Evolutionary conservation across 2,888 invertebrate species (phyloP).

Genomic region (Xestia ashworthii): DNA sequence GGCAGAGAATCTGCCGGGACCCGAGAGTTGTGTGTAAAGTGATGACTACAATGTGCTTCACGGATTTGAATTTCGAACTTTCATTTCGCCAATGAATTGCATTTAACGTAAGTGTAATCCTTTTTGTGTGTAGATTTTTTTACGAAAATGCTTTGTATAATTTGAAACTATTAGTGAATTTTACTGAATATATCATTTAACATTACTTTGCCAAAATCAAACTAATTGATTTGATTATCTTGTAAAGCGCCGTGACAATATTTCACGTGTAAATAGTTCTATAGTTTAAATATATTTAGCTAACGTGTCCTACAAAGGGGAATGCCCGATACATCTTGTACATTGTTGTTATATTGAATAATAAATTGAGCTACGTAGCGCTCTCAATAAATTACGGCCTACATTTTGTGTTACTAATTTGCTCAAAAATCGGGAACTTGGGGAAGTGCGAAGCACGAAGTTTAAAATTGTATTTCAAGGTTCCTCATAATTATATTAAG

Average conservation of each 20-base stretch:
- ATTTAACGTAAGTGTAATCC: conserved; percentile 63
- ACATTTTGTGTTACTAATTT: conserved; percentile 65
- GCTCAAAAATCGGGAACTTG: conserved; percentile 66
- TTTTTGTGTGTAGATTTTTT: conserved; percentile 62
- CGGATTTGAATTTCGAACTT: conserved; percentile 64
- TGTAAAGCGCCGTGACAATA: conserved; percentile 66
- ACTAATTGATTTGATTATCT: conserved; percentile 39
- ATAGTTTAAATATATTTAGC: conserved; percentile 45
- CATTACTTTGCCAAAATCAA: conserved; percentile 63
- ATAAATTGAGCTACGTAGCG: conserved; percentile 45
- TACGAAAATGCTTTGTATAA: conserved; percentile 45
- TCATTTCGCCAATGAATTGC: conserved; percentile 67
- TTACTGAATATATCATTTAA: conserved; percentile 42
- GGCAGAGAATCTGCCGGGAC: conserved; percentile 96
- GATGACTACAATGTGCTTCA: conserved; percentile 54
- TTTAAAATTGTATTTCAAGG: conserved; percentile 64
- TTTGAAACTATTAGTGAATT: conserved; percentile 18
- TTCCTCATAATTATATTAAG: conserved; percentile 62
- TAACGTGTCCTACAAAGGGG: conserved; percentile 31
- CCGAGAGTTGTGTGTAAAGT: conserved; percentile 95
- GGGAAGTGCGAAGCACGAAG: conserved; percentile 56
- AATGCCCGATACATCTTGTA: conserved; percentile 46
- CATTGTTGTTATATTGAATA: conserved; percentile 51
- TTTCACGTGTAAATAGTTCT: conserved; percentile 64
- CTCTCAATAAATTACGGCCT: conserved; percentile 60